Base-by-base conservation (phyloP, 2,797 vertebrate species). In the Phataginus tricuspis region DNA sequence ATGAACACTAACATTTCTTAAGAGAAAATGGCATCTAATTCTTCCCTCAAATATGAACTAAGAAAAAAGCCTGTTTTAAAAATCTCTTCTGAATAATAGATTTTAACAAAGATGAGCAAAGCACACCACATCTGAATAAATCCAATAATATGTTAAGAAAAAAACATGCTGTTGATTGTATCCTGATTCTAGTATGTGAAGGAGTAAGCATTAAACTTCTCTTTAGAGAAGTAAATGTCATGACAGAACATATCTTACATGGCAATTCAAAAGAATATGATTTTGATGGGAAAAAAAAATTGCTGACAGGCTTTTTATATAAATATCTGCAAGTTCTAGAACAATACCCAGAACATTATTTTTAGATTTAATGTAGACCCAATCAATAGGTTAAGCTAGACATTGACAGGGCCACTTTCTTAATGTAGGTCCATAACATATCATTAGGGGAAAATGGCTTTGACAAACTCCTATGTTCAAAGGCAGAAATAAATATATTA, bases 401-500 rank as follows among this genome's bases (percentile, higher is more conserved):
- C 29, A 68, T 0, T 1, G n/a, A 71, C 10, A 51, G 14, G 23
- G 31, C 31, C 53, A 34, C 71, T 68, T 90, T 85, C 83, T 90
- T 74, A 53, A 71, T n/a, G 61, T 27, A 80, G 80, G 51, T 53
- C 39, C 42, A 21, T 4, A 74, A 71, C 49, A 88, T 16, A 34
- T 53, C 51, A 88, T 7, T 42, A 75, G 12, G 34, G 29, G 19
- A 79, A 82, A 96, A 80, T 25, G n/a, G 31, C n/a, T 75, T 68
- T 83, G n/a, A 69, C 53, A 79, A 94, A 95, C 31, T 51, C 55
- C 27, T 37, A 61, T 16, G 71, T 90, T 69, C 85, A 92, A 94
- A 95, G 59, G 87, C 85, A 63, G 72, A 82, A 97, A 96, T 86
- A 90, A 90, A 90, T 79, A 42, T 42, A 63, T 53, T 42, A 83